Base-by-base conservation (phyloP, 2,888 invertebrate species). In the Ypsolopha scabrella region DNA sequence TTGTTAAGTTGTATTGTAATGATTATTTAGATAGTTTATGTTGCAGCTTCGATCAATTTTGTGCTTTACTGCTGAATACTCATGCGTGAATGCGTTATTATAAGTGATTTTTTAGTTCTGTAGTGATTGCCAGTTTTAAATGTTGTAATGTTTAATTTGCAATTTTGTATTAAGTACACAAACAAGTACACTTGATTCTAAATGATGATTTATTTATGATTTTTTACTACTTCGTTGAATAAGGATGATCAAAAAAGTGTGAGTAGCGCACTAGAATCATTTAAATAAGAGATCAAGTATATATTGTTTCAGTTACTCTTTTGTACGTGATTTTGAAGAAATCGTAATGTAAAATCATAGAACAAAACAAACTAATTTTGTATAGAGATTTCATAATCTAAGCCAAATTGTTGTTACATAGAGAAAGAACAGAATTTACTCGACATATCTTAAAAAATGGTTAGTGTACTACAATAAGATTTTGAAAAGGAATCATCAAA, bases 361-460 rank as follows among this genome's bases (percentile, higher is more conserved):
- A 64, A 62, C 63, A 51, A 61, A 68, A 68, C 68, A 64, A 73
- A 71, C 35, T 45, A 68, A 67, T 76, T 75, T 70, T 70, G 56
- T 63, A 69, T 69, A 71, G 70, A 72, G 68, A 55, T 74, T 74
- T 75, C 70, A 69, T 75, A 72, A 68, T 74, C 59, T 74, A 79
- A 79, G 79, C 78, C 80, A 83, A 83, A 82, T 81, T 78, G 72
- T 82, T 79, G 72, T 82, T 80, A 83, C 81, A 73, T 73, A 80
- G 83, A 81, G 78, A 80, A 83, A 82, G 50, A 81, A 81, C 82
- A 74, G 85, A 86, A 86, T 86, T 86, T 86, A 86, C 80, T 83
- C 80, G 68, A 86, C 86, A 86, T 86, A 86, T 86, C 86, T 83
- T 81, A 82, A 79, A 85, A 83, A 81, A 85, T 85, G 86, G 86